Evolutionary conservation across 2,888 invertebrate species (phyloP).

Genomic region (Tetramorium bicarinatum): DNA sequence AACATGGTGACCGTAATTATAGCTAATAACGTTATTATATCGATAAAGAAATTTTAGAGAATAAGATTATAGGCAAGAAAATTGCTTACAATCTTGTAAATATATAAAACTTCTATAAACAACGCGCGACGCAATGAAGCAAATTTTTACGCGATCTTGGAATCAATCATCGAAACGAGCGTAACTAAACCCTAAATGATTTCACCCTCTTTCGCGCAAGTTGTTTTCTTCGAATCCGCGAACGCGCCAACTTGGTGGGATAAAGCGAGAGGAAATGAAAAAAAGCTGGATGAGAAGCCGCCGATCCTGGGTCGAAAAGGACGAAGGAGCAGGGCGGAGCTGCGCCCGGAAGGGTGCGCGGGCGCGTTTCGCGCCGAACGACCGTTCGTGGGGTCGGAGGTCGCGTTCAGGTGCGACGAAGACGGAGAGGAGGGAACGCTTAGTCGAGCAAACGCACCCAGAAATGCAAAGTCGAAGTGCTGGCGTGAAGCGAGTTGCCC

Average conservation of each 20-base stretch:
- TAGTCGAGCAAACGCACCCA: constrained; percentile 76
- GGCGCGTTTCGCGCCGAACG: constrained; percentile 74
- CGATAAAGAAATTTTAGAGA: too few species aligned
- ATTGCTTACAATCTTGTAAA: too few species aligned
- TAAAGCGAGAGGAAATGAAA: constrained; percentile 3
- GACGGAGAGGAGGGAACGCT: constrained; percentile 75
- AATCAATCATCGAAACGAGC: not conserved
- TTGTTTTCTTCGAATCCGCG: not conserved
- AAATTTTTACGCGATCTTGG: not conserved
- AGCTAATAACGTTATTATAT: too few species aligned
- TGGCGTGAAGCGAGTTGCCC: constrained; percentile 71
- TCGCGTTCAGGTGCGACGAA: constrained; percentile 80
- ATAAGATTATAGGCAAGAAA: too few species aligned
- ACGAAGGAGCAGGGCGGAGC: constrained; percentile 83
- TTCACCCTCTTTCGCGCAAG: not conserved
- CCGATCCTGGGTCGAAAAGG: constrained; percentile 72
- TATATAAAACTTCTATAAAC: not conserved
- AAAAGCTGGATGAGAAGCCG: constrained; percentile 30
- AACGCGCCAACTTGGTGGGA: constrained; percentile 2
- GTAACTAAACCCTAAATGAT: not conserved
- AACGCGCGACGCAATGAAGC: not conserved
- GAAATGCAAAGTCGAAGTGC: constrained; percentile 79
- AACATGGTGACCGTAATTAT: too few species aligned
- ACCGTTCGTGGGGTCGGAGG: constrained; percentile 79
- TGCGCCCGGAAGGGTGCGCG: constrained; percentile 84